Conservation (phyloP, 53 echinoderm and acorn worm species). For the Arbacia lixula region DNA sequence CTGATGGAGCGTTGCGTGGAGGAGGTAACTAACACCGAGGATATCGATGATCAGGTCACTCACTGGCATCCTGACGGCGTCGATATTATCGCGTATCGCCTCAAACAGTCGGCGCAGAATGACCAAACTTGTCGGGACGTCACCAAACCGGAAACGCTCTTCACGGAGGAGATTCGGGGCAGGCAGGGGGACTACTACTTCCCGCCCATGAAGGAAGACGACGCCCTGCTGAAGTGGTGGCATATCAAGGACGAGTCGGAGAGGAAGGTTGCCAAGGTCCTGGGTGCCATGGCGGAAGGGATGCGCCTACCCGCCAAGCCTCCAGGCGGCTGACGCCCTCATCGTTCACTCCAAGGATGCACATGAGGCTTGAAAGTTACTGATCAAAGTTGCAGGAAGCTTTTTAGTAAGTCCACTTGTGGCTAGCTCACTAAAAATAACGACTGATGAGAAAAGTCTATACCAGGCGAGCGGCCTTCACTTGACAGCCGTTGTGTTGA, state of each 20-base stretch:
- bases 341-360: too few species aligned
- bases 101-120: slow-evolving; percentile 8
- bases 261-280: slow-evolving; percentile 1
- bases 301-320: not conserved
- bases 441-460: too few species aligned
- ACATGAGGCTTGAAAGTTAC: too few species aligned
- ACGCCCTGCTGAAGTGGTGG: slow-evolving; percentile 7
- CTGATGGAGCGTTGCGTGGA: slow-evolving; percentile 54
- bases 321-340: not conserved
- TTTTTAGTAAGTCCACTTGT: too few species aligned
- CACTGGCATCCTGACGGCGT: slow-evolving; percentile 44
- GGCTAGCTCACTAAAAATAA: too few species aligned
- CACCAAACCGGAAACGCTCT: slow-evolving; percentile 35
- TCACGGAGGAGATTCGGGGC: slow-evolving; percentile 46
- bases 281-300: slow-evolving; percentile 14
- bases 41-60: slow-evolving; percentile 38
- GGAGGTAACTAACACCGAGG: slow-evolving; percentile 27
- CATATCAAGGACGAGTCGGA: not conserved
- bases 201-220: not conserved
- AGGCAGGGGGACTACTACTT: slow-evolving; percentile 52
- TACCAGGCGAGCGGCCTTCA: too few species aligned
- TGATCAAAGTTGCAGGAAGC: too few species aligned
- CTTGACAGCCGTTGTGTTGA: too few species aligned
- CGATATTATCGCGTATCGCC: slow-evolving; percentile 32
- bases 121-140: slow-evolving; percentile 25